These are phyloP conservation scores for Callopanchax toddi DNA, from an alignment of 2,113 vertebrate genomes.

Conservation along the genomic window DNA sequence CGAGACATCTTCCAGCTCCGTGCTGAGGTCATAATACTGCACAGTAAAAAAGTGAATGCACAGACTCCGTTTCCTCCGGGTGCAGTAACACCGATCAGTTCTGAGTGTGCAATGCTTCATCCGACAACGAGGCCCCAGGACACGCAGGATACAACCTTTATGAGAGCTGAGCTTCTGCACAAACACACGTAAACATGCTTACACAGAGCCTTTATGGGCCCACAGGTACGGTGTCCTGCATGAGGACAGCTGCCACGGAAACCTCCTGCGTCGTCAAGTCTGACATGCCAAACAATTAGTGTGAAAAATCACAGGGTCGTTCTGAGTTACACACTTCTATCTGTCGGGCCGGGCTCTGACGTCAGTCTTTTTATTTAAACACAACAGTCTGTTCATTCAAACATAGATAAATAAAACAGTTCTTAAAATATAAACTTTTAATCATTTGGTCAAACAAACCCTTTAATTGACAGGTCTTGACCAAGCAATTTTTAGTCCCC, in stretches of 20 bases:
- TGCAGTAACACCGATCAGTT: constrained; percentile 37
- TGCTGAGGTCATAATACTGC: constrained; percentile 25
- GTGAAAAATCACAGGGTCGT: neutral
- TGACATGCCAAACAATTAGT: neutral
- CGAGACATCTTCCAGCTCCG: constrained; percentile 16
- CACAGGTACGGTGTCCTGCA: constrained; percentile 2
- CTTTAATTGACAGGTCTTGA: too few species aligned
- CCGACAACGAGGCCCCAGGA: constrained; percentile 51
- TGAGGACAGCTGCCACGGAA: neutral
- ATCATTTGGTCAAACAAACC: too few species aligned
- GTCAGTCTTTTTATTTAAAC: too few species aligned
- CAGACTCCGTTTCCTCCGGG: constrained; percentile 34
- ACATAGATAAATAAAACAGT: too few species aligned
- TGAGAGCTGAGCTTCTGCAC: neutral
- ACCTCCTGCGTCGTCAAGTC: neutral
- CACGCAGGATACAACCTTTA: constrained; percentile 55
- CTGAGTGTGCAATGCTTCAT: constrained; percentile 39
- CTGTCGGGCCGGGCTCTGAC: too few species aligned
- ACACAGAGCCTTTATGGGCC: constrained; percentile 16
- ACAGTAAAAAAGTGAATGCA: constrained; percentile 45
- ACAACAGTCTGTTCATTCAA: too few species aligned
- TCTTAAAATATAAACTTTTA: too few species aligned
- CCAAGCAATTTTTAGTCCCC: too few species aligned
- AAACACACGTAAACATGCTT: constrained; percentile 12
- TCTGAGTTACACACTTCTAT: neutral